phyloP scores from a whole-genome alignment of 2,797 vertebrate genomes.

The Echiichthys vipera region DNA sequence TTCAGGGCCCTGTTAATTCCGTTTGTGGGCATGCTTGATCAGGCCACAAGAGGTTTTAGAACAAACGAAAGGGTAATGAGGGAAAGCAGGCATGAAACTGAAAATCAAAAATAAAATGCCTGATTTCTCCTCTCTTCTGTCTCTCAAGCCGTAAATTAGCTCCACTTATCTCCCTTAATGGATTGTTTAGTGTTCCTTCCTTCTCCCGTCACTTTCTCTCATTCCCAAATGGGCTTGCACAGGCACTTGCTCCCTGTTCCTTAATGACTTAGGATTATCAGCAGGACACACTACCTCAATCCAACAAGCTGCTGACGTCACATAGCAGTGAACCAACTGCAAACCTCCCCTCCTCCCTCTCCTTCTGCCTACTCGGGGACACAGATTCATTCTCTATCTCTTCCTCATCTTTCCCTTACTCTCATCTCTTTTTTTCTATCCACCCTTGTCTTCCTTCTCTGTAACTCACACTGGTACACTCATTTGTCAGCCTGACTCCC shows the following conservation, averaged over 20 bases:
- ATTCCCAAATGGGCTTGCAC: constrained; percentile 59
- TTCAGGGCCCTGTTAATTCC: constrained; percentile 92
- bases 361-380: constrained; percentile 14
- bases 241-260: constrained; percentile 79
- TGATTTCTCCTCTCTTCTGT: constrained; percentile 32
- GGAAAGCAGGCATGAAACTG: constrained; percentile 54
- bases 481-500: constrained; percentile 37
- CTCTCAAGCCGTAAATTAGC: constrained; percentile 54
- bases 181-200: constrained; percentile 49
- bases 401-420: constrained; percentile 31
- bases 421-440: constrained; percentile 19
- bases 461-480: constrained; percentile 38
- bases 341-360: constrained; percentile 63
- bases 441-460: constrained; percentile 2
- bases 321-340: constrained; percentile 65
- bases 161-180: constrained; percentile 61
- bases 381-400: constrained; percentile 37
- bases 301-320: constrained; percentile 85
- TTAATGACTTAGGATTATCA: constrained; percentile 86
- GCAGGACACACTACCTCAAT: constrained; percentile 83
- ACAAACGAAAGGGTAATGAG: constrained; percentile 49
- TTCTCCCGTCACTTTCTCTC: constrained; percentile 70
- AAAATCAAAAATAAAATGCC: constrained; percentile 52
- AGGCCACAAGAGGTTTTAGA: constrained; percentile 49
- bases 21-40: constrained; percentile 91